These are phyloP conservation scores for Hyalella azteca DNA, from an alignment of 2,888 invertebrate genomes.

Conservation along the genomic window DNA sequence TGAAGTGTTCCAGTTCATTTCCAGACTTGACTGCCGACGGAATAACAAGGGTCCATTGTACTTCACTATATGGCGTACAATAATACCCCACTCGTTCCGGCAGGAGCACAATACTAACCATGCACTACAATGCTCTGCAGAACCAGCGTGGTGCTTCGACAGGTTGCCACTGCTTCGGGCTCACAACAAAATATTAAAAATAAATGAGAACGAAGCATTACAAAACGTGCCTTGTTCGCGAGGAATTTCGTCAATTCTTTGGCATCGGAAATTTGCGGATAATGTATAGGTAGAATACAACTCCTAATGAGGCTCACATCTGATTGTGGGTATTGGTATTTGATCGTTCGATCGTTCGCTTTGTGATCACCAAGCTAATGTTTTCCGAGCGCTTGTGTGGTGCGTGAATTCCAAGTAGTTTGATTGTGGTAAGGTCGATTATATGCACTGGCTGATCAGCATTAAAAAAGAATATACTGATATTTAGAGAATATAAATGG, in stretches of 20 bases:
- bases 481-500: no score
- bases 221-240: no score
- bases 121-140: neutral
- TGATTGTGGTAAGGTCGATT: no score
- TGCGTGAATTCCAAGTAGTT: no score
- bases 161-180: neutral
- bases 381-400: no score
- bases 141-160: conserved; percentile 2
- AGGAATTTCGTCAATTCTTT: conserved; percentile 6
- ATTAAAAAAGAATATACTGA: no score
- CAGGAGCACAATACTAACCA: neutral
- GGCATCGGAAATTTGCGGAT: neutral
- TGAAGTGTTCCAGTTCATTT: conserved; percentile 19
- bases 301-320: neutral
- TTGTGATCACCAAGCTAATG: neutral
- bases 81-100: neutral
- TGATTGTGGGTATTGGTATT: neutral
- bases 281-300: neutral
- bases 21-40: neutral
- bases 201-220: no score
- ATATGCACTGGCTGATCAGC: no score
- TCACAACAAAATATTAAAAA: no score
- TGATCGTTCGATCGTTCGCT: neutral
- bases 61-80: neutral
- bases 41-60: neutral